Evolutionary conservation across 2,113 vertebrate genomes (phyloP), one percentile per base, ranked within the genome.

Genomic region (Aspiorhynchus laticeps): DNA sequence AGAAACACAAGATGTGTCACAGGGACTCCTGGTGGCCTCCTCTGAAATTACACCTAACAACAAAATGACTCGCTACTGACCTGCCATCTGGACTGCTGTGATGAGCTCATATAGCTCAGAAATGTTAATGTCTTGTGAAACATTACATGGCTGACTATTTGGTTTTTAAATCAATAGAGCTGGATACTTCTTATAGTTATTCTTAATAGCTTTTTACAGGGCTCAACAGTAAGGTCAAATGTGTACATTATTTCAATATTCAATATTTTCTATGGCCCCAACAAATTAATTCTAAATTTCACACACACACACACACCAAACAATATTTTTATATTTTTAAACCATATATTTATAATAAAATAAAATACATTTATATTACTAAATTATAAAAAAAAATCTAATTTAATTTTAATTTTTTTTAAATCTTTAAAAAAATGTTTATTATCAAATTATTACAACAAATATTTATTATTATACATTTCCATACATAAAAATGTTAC

Each of bases 1-100:
- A 12, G 19, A 56, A 59, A 69, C n/a, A 19, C 38, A 46, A 77
- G 31, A 86, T 51, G 43, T 59, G 1, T 7, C 2, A 69, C 17
- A 12, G n/a, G 1, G 88, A 73, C 88, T 80, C 48, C 88, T 88
- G 36, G 65, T 88, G 88, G 86, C 48, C 31, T 31, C 17, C 26
- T 86, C 2, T 74, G 43, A 28, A 80, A 83, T 73, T 73, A 61
- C 83, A 85, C 15, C 14, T 28, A 19, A 84, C n/a, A 59, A 74
- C 19, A 36, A 28, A 46, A 84, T 84, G 46, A 56, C 82, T 84
- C 82, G 10, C 67, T 21, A 26, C 41, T 46, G 38, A 36, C 48
- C 31, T 59, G 31, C 82, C 69, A 84, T 84, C 82, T 84, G 82
- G 43, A 84, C 67, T 71, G 19, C 5, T 51, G 9, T 56, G 21